A percentile compares a stretch with the other conserved stretches of the same genome.
These are phyloP conservation scores for Cerastoderma edule DNA, from an alignment of 2,888 invertebrate genomes.

Conservation along the genomic window DNA sequence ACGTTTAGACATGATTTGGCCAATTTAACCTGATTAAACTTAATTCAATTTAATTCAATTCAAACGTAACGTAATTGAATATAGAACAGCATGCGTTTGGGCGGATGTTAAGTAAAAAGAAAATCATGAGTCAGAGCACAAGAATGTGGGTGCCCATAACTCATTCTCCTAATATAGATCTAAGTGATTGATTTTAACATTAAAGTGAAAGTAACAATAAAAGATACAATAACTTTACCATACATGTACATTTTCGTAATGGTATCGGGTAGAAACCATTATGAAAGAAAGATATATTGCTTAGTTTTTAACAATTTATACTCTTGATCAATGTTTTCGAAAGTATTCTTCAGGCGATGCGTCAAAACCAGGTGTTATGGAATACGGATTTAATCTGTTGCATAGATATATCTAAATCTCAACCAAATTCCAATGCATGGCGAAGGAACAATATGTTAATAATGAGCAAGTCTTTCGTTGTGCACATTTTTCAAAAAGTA, in stretches of 20 bases:
- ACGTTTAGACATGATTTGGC: no score
- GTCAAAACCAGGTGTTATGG: not conserved
- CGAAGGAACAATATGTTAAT: not conserved
- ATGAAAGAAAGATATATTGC: not conserved
- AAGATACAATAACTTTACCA: not conserved
- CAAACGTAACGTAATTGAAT: no score
- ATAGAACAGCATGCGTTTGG: not conserved
- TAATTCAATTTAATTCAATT: no score
- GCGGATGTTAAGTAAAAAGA: not conserved
- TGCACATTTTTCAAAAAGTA: not conserved
- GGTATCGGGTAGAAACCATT: not conserved
- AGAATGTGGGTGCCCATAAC: not conserved
- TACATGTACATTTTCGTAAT: not conserved
- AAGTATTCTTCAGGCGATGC: not conserved
- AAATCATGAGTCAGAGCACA: not conserved
- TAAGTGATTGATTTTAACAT: not conserved
- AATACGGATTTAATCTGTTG: no score
- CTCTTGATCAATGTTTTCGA: not conserved
- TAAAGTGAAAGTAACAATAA: not conserved
- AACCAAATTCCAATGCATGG: no score
- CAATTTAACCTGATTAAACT: no score
- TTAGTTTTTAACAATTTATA: not conserved
- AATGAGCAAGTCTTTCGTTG: not conserved
- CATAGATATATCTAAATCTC: no score
- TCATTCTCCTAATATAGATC: constrained; percentile 16